Evolutionary conservation across 1,140 invertebrate genomes (phyloP), one percentile per base, ranked within the genome.

Genomic region (Philopotamus ludificatus): DNA sequence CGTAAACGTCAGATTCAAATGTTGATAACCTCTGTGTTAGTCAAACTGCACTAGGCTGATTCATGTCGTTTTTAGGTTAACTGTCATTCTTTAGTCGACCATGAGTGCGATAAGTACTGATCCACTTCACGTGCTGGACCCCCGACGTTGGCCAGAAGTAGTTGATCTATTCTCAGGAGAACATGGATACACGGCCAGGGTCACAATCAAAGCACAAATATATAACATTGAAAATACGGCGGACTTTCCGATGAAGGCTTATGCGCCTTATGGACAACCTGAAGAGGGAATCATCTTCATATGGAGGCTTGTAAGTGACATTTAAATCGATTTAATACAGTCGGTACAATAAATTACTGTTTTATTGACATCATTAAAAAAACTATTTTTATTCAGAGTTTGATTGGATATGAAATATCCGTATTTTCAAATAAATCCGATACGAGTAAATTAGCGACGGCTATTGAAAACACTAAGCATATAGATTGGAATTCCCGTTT

Each of bases 301-400:
- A 4, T 47, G 44, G 44, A 12, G 18, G 4, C 15, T 4, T 7
- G 44, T 47, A 4, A 15, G 44, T 47, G 18, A 47, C 7, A 4
- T 15, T 47, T n/a, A n/a, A n/a, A n/a, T n/a, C 10, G 8, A 47
- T 47, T 47, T 47, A 47, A 47, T 34, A 34, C 28, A n/a, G n/a
- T n/a, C n/a, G n/a, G n/a, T n/a, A n/a, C n/a, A n/a, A n/a, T n/a
- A n/a, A n/a, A n/a, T n/a, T n/a, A n/a, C n/a, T 34, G 28, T 34
- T 34, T 4, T 34, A 34, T 34, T 34, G 28, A n/a, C n/a, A n/a
- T n/a, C n/a, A n/a, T n/a, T n/a, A n/a, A n/a, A n/a, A n/a, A n/a
- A n/a, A n/a, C n/a, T n/a, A n/a, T n/a, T n/a, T n/a, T 34, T 4
- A 7, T 34, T 34, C 12, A 34, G 28, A 34, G 28, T 34, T 4